Conservation (phyloP, 2,113 vertebrate genomes). For the Ictalurus furcatus region DNA sequence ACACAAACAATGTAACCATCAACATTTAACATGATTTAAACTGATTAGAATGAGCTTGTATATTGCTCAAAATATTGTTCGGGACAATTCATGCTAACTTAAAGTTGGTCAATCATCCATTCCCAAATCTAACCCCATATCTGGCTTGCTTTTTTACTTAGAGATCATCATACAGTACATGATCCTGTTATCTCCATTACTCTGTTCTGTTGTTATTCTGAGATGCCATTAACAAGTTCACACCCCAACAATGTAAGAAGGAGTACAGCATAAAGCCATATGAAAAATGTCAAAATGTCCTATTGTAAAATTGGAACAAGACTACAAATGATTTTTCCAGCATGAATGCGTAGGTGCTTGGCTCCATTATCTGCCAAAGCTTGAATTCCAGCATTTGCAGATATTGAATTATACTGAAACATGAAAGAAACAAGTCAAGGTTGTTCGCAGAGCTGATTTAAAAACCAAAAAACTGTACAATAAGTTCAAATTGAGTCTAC, state of each 20-base stretch:
- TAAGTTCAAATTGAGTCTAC: background rate
- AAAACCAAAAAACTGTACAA: background rate
- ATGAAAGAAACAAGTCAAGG: conserved; percentile 5
- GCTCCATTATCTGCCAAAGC: background rate
- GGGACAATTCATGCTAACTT: background rate
- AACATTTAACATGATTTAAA: background rate
- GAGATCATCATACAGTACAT: background rate
- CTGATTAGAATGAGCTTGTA: background rate
- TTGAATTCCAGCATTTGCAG: background rate
- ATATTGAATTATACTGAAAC: conserved; percentile 7
- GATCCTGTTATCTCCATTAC: background rate
- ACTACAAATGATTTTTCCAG: conserved; percentile 17
- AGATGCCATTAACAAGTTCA: background rate
- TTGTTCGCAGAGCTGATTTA: background rate
- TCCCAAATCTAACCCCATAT: background rate
- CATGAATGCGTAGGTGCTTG: background rate
- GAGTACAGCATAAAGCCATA: background rate
- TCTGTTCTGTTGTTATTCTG: background rate
- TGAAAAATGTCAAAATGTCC: background rate
- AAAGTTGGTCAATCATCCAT: background rate
- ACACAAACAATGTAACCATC: background rate
- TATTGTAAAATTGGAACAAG: background rate
- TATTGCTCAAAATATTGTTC: background rate
- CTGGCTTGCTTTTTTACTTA: background rate
- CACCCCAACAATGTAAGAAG: background rate